Conservation (phyloP, 2,797 vertebrate genomes). For the Anabacerthia variegaticeps region DNA sequence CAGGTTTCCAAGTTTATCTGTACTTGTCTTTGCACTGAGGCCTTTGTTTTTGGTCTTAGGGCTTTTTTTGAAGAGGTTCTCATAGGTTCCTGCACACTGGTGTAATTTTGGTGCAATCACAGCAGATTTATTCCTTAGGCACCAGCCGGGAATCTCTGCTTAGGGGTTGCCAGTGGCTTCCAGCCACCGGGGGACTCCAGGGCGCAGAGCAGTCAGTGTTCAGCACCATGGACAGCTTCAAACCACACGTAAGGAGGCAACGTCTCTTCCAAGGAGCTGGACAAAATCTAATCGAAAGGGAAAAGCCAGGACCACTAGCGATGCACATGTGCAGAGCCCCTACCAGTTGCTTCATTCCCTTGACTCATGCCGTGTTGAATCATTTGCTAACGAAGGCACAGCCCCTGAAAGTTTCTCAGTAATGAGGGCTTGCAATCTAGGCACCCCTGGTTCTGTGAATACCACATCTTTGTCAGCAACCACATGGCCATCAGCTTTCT, state of each 20-base stretch:
- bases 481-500: not conserved
- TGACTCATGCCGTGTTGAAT: not conserved
- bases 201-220: rapidly evolving
- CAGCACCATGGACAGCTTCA: not conserved
- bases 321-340: too few relatives aligned
- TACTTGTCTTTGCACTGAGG: not conserved
- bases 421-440: not conserved
- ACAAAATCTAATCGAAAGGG: not conserved
- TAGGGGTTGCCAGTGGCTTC: rapidly evolving
- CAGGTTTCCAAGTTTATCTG: not conserved
- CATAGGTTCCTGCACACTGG: not conserved
- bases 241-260: rapidly evolving
- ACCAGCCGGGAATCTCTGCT: not conserved
- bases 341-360: not conserved
- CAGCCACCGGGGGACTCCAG: rapidly evolving
- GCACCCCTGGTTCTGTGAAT: not conserved
- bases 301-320: not conserved
- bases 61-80: not conserved
- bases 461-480: not conserved
- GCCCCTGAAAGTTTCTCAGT: not conserved
- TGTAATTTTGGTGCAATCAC: not conserved
- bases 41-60: not conserved
- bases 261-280: not conserved
- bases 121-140: not conserved
- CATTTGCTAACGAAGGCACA: not conserved